phyloP scores from a whole-genome alignment of 1,140 invertebrate species.

The Drosophila punjabiensis region DNA sequence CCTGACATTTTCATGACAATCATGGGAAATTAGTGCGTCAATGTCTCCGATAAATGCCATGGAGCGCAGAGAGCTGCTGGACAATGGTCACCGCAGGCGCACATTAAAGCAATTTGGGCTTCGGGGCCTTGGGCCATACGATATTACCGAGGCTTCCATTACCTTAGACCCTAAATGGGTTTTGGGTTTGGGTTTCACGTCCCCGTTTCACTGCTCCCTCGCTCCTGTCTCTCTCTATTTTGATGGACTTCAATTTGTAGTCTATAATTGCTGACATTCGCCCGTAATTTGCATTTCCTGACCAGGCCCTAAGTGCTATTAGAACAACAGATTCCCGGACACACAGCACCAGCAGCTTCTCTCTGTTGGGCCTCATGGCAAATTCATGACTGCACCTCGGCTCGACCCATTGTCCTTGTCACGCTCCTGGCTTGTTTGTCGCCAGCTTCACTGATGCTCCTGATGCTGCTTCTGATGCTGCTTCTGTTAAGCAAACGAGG shows the following conservation, averaged over 20 bases:
- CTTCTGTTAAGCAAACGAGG: slow-evolving; percentile 21
- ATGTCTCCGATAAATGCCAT: slow-evolving; percentile 19
- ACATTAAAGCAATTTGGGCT: slow-evolving; percentile 21
- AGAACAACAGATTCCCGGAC: slow-evolving; percentile 41
- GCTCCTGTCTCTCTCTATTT: not conserved
- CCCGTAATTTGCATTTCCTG: slow-evolving; percentile 45
- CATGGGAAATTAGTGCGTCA: slow-evolving; percentile 57
- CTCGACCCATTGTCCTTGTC: slow-evolving; percentile 65
- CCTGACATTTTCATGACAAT: slow-evolving; percentile 52
- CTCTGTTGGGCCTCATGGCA: slow-evolving; percentile 40
- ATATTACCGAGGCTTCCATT: slow-evolving; percentile 35
- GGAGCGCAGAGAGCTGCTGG: slow-evolving; percentile 2
- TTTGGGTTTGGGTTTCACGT: not conserved
- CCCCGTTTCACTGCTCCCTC: not conserved
- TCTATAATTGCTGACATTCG: slow-evolving; percentile 35
- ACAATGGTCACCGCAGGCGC: slow-evolving; percentile 35
- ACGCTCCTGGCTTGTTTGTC: slow-evolving; percentile 25
- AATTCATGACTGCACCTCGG: slow-evolving; percentile 61
- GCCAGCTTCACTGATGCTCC: slow-evolving; percentile 9
- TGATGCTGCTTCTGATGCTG: slow-evolving; percentile 1
- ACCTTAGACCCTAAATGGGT: slow-evolving; percentile 6
- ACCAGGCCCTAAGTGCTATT: slow-evolving; percentile 43
- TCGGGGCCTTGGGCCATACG: slow-evolving; percentile 7
- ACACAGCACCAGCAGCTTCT: not conserved
- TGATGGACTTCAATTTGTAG: slow-evolving; percentile 21